Percentiles rank a stretch among this genome's conserved stretches.
These are phyloP conservation scores for Isurus oxyrinchus DNA, from an alignment of 2,113 vertebrate genomes.

Conservation along the genomic window DNA sequence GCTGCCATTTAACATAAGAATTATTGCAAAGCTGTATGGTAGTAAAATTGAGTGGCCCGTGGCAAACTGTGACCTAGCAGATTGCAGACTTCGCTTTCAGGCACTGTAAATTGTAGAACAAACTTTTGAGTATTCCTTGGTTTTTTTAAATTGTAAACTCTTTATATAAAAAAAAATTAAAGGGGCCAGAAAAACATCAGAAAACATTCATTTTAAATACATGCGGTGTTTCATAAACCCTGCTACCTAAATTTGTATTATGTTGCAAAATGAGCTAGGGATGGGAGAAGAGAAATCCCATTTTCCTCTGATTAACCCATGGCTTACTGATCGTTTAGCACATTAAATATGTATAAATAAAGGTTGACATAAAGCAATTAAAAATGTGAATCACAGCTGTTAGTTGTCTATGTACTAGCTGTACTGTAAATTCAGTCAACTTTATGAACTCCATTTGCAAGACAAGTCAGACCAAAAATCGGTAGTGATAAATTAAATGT, in stretches of 20 bases:
- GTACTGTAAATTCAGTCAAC: slow-evolving; percentile 16
- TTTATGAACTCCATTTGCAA: slow-evolving; percentile 23
- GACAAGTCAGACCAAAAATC: slow-evolving; percentile 12
- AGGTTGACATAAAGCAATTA: neutral
- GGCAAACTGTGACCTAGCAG: slow-evolving; percentile 11
- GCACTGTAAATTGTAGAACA: slow-evolving; percentile 21
- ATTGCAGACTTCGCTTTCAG: neutral
- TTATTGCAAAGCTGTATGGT: neutral
- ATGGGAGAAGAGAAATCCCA: neutral
- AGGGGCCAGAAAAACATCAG: neutral
- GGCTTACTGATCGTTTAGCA: neutral
- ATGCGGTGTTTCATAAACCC: neutral
- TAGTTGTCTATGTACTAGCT: neutral
- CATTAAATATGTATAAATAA: neutral
- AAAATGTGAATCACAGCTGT: slow-evolving; percentile 14
- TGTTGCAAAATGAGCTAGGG: neutral
- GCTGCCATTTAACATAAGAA: slow-evolving; percentile 24
- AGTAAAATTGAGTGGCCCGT: slow-evolving; percentile 12
- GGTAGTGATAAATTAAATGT: slow-evolving; percentile 10
- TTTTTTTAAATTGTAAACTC: slow-evolving; percentile 4
- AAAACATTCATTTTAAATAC: neutral
- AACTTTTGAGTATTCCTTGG: neutral
- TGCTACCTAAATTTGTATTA: neutral
- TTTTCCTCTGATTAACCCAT: neutral
- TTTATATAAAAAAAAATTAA: neutral